Evolutionary conservation across 2,113 vertebrate genomes (phyloP).

Genomic region (Lophius piscatorius): DNA sequence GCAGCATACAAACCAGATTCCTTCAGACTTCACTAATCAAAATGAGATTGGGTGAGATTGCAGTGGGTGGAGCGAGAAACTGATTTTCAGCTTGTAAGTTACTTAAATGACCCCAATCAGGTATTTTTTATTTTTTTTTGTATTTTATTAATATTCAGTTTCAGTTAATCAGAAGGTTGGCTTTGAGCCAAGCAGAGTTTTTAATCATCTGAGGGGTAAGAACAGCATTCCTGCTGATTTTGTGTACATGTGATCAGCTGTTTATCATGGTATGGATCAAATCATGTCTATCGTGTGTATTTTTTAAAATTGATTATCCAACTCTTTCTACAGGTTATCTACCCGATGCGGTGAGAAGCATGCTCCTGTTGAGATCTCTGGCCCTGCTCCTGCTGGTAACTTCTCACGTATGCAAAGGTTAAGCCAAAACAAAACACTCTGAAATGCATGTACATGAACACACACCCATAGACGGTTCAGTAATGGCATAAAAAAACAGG

Average conservation of each 20-base stretch:
- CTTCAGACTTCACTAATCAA: constrained; percentile 18
- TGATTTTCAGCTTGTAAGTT: not conserved
- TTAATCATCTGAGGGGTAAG: not conserved
- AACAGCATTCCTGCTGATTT: not conserved
- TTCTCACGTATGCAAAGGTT: constrained; percentile 58
- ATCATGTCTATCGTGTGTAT: not conserved
- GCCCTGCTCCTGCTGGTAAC: constrained; percentile 43
- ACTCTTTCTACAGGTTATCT: constrained; percentile 17
- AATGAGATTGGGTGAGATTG: constrained; percentile 2
- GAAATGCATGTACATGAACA: not conserved
- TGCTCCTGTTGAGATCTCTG: constrained; percentile 60
- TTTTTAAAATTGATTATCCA: too few relatives aligned
- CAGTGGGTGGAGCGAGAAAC: not conserved
- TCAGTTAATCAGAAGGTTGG: not conserved
- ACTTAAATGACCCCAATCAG: not conserved
- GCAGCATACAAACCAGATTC: not conserved
- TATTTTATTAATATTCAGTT: not conserved
- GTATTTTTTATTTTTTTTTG: not conserved
- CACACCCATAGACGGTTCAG: not conserved
- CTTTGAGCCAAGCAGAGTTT: too few relatives aligned
- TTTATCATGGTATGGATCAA: not conserved
- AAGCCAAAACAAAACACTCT: not conserved
- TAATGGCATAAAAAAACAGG: not conserved
- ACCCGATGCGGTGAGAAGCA: constrained; percentile 33
- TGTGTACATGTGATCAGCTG: not conserved